Evolutionary conservation across 2,797 vertebrate genomes (phyloP).

Genomic region (Varecia variegata): DNA sequence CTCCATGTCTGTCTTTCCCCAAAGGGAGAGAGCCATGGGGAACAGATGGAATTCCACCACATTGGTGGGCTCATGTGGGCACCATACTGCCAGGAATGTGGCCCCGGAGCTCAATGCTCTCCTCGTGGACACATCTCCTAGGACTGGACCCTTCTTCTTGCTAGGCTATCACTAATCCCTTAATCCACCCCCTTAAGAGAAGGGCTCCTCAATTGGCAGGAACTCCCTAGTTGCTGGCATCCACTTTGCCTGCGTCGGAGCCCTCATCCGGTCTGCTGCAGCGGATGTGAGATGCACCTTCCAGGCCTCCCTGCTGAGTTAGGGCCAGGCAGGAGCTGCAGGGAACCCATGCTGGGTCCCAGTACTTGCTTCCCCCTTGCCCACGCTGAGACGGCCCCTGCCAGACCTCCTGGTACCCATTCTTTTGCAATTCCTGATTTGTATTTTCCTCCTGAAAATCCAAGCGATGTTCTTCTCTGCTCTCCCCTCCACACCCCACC

Average conservation of each 20-base stretch:
- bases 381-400: not conserved
- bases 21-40: not conserved
- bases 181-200: slow-evolving; percentile 31
- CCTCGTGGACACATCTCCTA: not conserved
- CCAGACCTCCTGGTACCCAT: not conserved
- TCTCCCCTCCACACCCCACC: not conserved
- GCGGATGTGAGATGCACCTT: not conserved
- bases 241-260: not conserved
- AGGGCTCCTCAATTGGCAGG: not conserved
- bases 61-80: not conserved
- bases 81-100: not conserved
- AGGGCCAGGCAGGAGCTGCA: not conserved
- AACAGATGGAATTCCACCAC: not conserved
- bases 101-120: not conserved
- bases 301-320: not conserved
- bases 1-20: not conserved
- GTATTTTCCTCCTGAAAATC: slow-evolving; percentile 39
- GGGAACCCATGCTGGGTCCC: not conserved
- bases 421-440: not conserved
- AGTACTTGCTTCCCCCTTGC: not conserved
- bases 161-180: slow-evolving; percentile 23
- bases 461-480: slow-evolving; percentile 15
- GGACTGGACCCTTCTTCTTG: not conserved
- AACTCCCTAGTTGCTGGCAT: not conserved
- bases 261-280: not conserved